Base-by-base conservation (phyloP, 2,797 vertebrate genomes). In the Hirundo rustica region DNA sequence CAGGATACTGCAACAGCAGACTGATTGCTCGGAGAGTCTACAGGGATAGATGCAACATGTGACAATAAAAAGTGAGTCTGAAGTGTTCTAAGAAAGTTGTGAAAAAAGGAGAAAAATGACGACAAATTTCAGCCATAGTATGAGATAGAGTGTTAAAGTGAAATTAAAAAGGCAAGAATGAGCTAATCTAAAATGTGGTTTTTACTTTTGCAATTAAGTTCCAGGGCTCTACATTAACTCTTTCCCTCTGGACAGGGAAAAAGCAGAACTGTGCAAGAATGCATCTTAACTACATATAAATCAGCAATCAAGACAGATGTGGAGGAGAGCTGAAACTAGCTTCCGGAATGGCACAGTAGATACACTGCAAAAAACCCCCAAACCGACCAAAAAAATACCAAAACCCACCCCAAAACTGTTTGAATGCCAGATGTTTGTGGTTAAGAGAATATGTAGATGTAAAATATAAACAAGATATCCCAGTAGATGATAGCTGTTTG, bases 131-230 rank as follows among this genome's bases (percentile, higher is more conserved):
- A 98, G 97, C 96, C 96, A 96, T 34, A 98, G 97, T 95, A 98
- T 98, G 98, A 98, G 95, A 98, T 44, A 97, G 95, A 97, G 96
- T 95, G 96, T 98, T 98, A 97, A 98, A 98, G 97, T 97, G 97
- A 98, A 98, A 98, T 97, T 97, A 98, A 98, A 98, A 98, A 98
- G 97, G 97, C 97, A 98, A 98, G 98, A 98, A 97, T 97, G 98
- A 97, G 95, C 97, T 98, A 92, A 96, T 98, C 97, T 97, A 97
- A 98, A 97, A 97, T 6, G 96, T 97, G 95, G 94, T 76, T 96
- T 97, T 97, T 86, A 97, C 93, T 95, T 96, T 97, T 97, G 97
- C 92, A 97, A 97, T 96, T 89, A 88, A 94, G 91, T 96, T 96
- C 97, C 98, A 98, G 98, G 97, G 98, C 96, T 97, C 97, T 98